A percentile compares a stretch with the other conserved stretches of the same genome.
Evolutionary conservation across 2,797 vertebrate genomes (phyloP).

Genomic region (Thamnophis elegans): DNA sequence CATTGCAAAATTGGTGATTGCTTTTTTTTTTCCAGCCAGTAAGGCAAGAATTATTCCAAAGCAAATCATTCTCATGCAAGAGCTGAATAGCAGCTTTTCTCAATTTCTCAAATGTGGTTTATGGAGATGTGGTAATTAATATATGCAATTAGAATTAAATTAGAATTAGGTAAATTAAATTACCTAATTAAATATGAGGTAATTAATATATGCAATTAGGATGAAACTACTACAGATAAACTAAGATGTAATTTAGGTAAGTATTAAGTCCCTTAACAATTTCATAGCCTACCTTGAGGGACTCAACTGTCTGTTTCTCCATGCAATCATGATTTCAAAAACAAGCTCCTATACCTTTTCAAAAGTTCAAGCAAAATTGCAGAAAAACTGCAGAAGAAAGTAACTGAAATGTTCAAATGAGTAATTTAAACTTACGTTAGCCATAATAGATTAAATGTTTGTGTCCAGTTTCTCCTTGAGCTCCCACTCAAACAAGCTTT

Average conservation of each 20-base stretch:
- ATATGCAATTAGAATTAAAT: slow-evolving; percentile 12
- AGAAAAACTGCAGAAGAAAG: neutral
- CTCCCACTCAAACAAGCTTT: slow-evolving; percentile 89
- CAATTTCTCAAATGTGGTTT: neutral
- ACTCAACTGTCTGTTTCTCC: neutral
- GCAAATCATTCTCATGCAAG: neutral
- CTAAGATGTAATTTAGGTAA: neutral
- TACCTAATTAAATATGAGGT: neutral
- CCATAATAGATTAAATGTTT: slow-evolving; percentile 92
- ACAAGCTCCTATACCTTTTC: neutral
- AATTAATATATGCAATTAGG: slow-evolving; percentile 18
- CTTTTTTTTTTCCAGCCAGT: neutral
- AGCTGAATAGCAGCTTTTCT: neutral
- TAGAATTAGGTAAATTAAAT: slow-evolving; percentile 1
- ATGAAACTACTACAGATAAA: neutral
- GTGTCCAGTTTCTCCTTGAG: slow-evolving; percentile 84
- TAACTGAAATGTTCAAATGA: fast-evolving
- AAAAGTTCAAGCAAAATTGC: neutral
- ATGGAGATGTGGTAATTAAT: neutral
- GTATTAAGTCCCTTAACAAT: neutral
- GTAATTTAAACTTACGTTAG: slow-evolving; percentile 80
- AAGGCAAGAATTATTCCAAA: neutral
- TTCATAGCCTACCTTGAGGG: neutral
- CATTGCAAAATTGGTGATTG: neutral
- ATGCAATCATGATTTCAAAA: neutral